Conservation (phyloP, 2,113 vertebrate genomes). For the Monarcha castaneiventris region DNA sequence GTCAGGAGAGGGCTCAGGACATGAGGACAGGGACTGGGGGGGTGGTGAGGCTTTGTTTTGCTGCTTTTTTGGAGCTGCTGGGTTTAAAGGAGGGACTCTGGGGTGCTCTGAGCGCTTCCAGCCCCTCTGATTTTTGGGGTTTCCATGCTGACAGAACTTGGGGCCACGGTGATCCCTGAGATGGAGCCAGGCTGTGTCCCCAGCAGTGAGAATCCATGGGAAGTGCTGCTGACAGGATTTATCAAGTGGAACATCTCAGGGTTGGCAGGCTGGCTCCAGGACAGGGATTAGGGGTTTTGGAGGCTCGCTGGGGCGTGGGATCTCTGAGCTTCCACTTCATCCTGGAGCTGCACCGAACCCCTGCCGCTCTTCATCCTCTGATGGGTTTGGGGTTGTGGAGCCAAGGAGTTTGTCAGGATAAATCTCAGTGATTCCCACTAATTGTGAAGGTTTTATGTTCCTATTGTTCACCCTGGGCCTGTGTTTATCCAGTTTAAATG, state of each 20-base stretch:
- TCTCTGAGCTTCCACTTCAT: neutral
- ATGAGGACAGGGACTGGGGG: rapidly evolving
- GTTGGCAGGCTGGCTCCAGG: neutral
- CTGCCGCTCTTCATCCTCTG: neutral
- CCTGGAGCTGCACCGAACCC: neutral
- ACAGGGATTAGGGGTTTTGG: neutral
- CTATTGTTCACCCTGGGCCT: neutral
- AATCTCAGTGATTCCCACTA: neutral
- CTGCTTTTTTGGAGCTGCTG: neutral
- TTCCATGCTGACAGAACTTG: rapidly evolving
- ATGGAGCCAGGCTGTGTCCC: neutral
- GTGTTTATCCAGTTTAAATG: neutral
- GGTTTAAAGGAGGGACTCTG: neutral
- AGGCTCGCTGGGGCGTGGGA: neutral
- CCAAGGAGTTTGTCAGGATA: neutral
- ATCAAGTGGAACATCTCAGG: conserved; percentile 19
- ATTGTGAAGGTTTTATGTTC: rapidly evolving
- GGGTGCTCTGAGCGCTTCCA: neutral
- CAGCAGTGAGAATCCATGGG: neutral
- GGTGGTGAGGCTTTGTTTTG: neutral
- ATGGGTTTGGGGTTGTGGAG: neutral
- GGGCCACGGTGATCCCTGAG: neutral
- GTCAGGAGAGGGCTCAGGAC: neutral
- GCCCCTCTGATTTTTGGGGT: neutral
- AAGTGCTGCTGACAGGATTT: neutral